Base-by-base conservation (phyloP, 2,888 invertebrate genomes). In the Hirtodrosophila trivittata region DNA sequence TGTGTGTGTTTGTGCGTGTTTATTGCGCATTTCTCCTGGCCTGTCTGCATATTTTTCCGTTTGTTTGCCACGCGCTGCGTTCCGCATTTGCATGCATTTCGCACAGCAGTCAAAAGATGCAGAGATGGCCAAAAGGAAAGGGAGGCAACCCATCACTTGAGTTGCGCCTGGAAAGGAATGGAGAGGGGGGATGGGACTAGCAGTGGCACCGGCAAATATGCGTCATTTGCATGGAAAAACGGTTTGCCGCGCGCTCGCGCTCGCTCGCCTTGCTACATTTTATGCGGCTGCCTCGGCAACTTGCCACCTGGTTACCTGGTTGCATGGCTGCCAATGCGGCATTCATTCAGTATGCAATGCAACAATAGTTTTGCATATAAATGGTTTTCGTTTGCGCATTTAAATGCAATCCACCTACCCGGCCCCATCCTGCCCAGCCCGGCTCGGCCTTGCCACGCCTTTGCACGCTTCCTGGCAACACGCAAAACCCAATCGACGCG, bases 361-460 rank as follows among this genome's bases (percentile, higher is more conserved):
- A 88, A 86, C 78, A 88, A 89, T 83, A 88, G 86, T 88, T 88
- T 89, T 87, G 88, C 87, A 89, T 88, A 87, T 86, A 88, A 88
- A 88, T 88, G 76, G 84, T 76, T 86, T 88, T 87, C 78, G 80
- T 84, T 87, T 72, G 85, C 72, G 87, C 86, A 88, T 87, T 88
- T 89, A 87, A 88, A 88, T 84, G 73, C 82, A 70, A 87, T 74
- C 73, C 70, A 72, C 64, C 71, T 64, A 63, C 37, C 47, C 67
- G 56, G 41, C 46, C 38, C 51, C 45, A 41, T 41, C 37, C 38
- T 7, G 10, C 43, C 32, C n/a, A 7, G 25, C 30, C 16, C 1
- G 7, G 10, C 16, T 16, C 12, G 10, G 12, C 35, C 21, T 35
- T 16, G 41, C 49, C 33, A 30, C 35, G 25, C 25, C 25, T 6